Percentiles rank a stretch among this genome's conserved stretches.
Conservation (phyloP, 2,888 invertebrate genomes). For the Podabrus alpinus region DNA sequence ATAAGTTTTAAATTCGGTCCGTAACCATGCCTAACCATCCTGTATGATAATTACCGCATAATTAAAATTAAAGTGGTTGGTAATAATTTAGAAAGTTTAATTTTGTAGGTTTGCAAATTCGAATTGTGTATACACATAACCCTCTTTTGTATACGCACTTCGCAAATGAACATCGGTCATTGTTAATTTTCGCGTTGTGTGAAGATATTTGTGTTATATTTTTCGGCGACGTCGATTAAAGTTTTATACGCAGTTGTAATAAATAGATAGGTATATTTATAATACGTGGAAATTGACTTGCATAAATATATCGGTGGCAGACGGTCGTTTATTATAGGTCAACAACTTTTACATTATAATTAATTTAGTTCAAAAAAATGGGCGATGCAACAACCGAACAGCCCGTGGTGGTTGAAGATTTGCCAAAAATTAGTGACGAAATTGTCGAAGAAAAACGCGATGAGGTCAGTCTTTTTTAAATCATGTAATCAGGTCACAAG, state of each 20-base stretch:
- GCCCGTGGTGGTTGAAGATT: neutral
- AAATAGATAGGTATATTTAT: neutral
- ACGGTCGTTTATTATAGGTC: neutral
- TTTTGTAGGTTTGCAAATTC: neutral
- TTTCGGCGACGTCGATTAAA: neutral
- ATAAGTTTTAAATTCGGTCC: neutral
- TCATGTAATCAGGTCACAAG: slow-evolving; percentile 45
- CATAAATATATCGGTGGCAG: neutral
- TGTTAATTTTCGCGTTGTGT: neutral
- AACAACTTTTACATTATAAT: neutral
- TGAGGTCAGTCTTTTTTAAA: slow-evolving; percentile 1
- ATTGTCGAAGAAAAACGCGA: neutral
- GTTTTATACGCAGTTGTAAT: neutral
- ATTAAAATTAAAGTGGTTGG: neutral
- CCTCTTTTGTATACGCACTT: neutral
- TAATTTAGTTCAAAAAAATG: neutral
- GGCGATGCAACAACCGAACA: neutral
- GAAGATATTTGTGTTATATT: neutral
- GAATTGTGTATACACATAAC: neutral
- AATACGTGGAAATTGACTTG: neutral
- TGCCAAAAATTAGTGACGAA: neutral
- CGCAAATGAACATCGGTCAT: neutral
- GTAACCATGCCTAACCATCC: neutral
- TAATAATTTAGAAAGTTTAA: neutral
- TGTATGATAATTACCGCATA: neutral